Conservation (phyloP, 2,888 invertebrate genomes). For the Pyralis farinalis region DNA sequence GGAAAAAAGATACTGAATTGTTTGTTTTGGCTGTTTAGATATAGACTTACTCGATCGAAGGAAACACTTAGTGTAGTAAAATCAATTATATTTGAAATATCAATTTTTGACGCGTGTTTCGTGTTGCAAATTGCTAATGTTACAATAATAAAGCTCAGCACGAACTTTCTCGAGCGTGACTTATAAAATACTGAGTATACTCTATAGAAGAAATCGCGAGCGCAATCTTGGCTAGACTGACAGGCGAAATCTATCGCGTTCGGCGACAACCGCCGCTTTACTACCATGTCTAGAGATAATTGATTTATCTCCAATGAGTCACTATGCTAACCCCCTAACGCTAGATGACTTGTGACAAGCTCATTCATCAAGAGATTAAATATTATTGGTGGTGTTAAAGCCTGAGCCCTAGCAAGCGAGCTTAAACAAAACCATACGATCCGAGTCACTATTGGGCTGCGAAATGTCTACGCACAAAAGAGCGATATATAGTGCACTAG, state of each 20-base stretch:
- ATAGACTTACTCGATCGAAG: too few species aligned
- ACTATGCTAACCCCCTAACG: slow-evolving; percentile 25
- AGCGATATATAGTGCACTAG: slow-evolving; percentile 6
- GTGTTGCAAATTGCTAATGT: too few species aligned
- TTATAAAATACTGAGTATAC: slow-evolving; percentile 50
- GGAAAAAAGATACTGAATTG: too few species aligned
- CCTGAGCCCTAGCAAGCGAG: too few species aligned
- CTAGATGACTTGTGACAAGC: slow-evolving; percentile 25
- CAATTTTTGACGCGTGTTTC: too few species aligned
- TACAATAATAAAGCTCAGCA: slow-evolving; percentile 37
- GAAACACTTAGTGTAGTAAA: too few species aligned
- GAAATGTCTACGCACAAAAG: slow-evolving; percentile 22
- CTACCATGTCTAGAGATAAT: slow-evolving; percentile 31
- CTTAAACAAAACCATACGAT: too few species aligned
- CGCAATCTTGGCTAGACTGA: slow-evolving; percentile 37
- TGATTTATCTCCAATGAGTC: slow-evolving; percentile 33
- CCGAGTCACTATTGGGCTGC: slow-evolving; percentile 23
- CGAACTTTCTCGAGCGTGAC: slow-evolving; percentile 54
- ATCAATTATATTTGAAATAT: too few species aligned
- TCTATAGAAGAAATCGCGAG: slow-evolving; percentile 25
- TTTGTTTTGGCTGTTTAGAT: too few species aligned
- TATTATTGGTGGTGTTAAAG: too few species aligned
- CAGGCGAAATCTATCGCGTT: slow-evolving; percentile 32
- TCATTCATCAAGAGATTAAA: slow-evolving; percentile 32
- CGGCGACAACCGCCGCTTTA: slow-evolving; percentile 32